Evolutionary conservation across 2,888 invertebrate genomes (phyloP).

Genomic region (Mythimna pallens): DNA sequence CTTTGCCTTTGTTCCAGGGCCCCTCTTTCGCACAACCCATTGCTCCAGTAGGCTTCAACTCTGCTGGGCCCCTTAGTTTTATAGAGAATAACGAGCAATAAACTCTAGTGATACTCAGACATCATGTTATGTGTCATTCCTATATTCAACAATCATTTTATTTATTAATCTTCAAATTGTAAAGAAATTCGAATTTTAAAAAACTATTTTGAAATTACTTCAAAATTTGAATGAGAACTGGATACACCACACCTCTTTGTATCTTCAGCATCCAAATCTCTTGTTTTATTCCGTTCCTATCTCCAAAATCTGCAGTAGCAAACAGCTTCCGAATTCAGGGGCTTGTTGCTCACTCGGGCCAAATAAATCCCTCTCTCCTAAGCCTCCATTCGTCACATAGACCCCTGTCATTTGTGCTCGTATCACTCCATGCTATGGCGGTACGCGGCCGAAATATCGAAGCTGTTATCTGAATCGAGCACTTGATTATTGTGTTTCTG

Average conservation of each 20-base stretch:
- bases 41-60: too few species aligned
- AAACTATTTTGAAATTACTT: background rate
- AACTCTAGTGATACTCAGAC: too few species aligned
- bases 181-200: background rate
- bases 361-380: conserved; percentile 51
- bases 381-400: conserved; percentile 52
- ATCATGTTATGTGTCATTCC: too few species aligned
- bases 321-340: conserved; percentile 34
- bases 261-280: background rate
- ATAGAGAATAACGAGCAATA: too few species aligned
- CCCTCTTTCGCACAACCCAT: too few species aligned
- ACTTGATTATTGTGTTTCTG: conserved; percentile 43
- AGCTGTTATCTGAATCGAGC: conserved; percentile 28
- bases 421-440: conserved; percentile 35
- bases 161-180: too few species aligned
- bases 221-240: background rate
- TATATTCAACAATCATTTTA: too few species aligned
- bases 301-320: conserved; percentile 42
- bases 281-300: conserved; percentile 25
- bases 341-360: conserved; percentile 45
- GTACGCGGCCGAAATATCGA: conserved; percentile 53
- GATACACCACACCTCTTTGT: background rate
- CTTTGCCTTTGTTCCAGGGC: too few species aligned
- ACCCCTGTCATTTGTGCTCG: conserved; percentile 54
- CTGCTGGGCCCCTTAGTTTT: too few species aligned